phyloP scores from a whole-genome alignment of 2,888 invertebrate genomes.

The Dynastes grantii region DNA sequence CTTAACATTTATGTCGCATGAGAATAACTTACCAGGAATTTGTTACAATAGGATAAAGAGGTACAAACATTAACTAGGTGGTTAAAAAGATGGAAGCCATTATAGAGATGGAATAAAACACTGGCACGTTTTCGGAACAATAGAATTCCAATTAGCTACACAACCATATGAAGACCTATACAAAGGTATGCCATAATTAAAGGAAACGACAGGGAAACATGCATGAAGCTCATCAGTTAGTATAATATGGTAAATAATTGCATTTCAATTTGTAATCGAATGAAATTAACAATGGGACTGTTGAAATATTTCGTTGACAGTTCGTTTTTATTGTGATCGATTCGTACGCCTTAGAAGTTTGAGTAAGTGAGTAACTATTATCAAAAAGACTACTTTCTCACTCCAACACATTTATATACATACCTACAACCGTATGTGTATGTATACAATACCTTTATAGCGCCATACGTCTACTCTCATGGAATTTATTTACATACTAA shows the following conservation, averaged over 20 bases:
- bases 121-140: conserved; percentile 14
- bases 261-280: conserved; percentile 44
- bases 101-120: conserved; percentile 1
- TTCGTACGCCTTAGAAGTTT: conserved; percentile 24
- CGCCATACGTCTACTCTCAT: conserved; percentile 31
- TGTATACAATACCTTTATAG: conserved; percentile 30
- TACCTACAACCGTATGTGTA: background rate
- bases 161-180: background rate
- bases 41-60: background rate
- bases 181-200: conserved; percentile 25
- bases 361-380: conserved; percentile 18
- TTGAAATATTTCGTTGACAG: conserved; percentile 42
- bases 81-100: conserved; percentile 6
- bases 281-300: conserved; percentile 31
- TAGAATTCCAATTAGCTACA: conserved; percentile 22
- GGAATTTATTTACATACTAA: conserved; percentile 47
- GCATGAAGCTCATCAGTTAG: conserved; percentile 21
- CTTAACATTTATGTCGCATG: background rate
- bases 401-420: background rate
- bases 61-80: conserved; percentile 7
- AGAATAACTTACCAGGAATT: conserved; percentile 15
- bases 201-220: conserved; percentile 21
- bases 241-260: conserved; percentile 39
- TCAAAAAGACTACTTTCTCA: conserved; percentile 15
- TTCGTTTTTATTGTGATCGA: conserved; percentile 43